These are phyloP conservation scores for Echiichthys vipera DNA, from an alignment of 2,797 vertebrate genomes.

Conservation along the genomic window DNA sequence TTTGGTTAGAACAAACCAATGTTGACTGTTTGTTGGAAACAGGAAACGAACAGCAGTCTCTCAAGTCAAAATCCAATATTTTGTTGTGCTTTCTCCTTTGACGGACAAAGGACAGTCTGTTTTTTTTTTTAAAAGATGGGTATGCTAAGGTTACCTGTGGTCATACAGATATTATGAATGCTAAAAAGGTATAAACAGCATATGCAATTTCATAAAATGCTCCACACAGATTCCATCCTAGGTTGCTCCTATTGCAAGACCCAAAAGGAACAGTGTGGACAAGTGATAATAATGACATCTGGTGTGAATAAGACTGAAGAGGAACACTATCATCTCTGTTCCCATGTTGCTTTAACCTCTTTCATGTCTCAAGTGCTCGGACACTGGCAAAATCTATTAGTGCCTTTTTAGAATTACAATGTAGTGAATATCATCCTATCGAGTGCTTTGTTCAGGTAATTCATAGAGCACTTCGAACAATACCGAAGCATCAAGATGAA, in stretches of 20 bases:
- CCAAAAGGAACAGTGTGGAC: constrained; percentile 49
- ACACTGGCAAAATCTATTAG: constrained; percentile 83
- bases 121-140: too few species aligned
- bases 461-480: constrained; percentile 76
- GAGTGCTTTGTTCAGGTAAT: constrained; percentile 84
- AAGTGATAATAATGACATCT: constrained; percentile 67
- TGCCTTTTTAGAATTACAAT: constrained; percentile 77
- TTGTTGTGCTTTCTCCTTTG: not conserved
- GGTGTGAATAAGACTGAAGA: constrained; percentile 72
- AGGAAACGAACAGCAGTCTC: not conserved
- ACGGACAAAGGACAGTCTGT: not conserved
- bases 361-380: constrained; percentile 80
- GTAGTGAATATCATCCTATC: constrained; percentile 72
- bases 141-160: not conserved
- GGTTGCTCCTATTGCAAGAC: constrained; percentile 18
- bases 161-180: not conserved
- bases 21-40: not conserved
- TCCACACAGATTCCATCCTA: constrained; percentile 10
- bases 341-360: constrained; percentile 77
- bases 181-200: constrained; percentile 5
- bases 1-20: not conserved
- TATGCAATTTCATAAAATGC: constrained; percentile 1
- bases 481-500: constrained; percentile 81
- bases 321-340: constrained; percentile 63
- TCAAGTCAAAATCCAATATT: not conserved